Conservation (phyloP, 2,888 invertebrate genomes). For the Brachyopa scutellaris region DNA sequence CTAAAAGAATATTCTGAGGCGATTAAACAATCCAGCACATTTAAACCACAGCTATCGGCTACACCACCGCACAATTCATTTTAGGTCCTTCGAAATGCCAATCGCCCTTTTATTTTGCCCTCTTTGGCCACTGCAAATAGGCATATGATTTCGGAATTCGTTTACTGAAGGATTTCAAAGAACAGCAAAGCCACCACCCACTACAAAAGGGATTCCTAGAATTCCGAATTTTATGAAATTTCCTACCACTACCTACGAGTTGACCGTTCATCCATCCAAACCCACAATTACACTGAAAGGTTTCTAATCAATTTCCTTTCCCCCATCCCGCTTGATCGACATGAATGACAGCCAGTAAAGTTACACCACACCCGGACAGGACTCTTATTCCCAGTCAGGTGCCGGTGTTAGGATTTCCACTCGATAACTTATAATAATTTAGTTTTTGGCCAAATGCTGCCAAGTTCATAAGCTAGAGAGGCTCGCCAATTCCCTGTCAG, state of each 20-base stretch:
- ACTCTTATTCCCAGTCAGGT: constrained; percentile 47
- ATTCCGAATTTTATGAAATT: constrained; percentile 17
- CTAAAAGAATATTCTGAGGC: neutral
- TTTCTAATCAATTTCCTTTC: constrained; percentile 21
- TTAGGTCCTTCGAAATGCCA: neutral
- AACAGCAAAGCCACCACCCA: neutral
- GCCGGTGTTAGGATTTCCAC: constrained; percentile 19
- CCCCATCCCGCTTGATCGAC: neutral
- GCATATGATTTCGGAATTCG: constrained; percentile 9
- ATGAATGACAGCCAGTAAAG: constrained; percentile 3
- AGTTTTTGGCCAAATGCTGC: constrained; percentile 7
- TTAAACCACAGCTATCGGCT: neutral
- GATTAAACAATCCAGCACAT: constrained; percentile 8
- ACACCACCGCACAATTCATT: neutral
- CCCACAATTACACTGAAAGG: neutral
- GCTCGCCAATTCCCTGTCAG: neutral
- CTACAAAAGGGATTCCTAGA: constrained; percentile 9
- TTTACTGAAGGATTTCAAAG: neutral
- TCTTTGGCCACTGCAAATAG: neutral
- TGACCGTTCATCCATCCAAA: too few relatives aligned
- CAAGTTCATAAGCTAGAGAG: constrained; percentile 14
- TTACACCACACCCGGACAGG: constrained; percentile 4
- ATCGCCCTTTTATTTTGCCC: neutral
- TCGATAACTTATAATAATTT: constrained; percentile 47
- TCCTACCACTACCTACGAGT: too few relatives aligned